These are phyloP conservation scores for Pyrrhosoma nymphula DNA, from an alignment of 2,888 invertebrate species.

Conservation along the genomic window DNA sequence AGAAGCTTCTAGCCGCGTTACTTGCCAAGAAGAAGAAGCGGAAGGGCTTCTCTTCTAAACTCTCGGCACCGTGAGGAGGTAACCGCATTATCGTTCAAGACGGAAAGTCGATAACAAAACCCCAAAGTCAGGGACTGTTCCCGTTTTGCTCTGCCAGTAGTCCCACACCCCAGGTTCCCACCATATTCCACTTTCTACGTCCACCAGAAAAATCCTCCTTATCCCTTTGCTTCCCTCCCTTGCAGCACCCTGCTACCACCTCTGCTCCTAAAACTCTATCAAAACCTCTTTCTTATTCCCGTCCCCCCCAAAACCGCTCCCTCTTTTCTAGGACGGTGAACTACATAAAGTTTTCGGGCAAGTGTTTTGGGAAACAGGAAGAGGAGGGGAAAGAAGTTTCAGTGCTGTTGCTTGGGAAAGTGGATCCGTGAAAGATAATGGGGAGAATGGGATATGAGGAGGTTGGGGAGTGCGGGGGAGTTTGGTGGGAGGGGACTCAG, in stretches of 20 bases:
- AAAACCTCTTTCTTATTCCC: not conserved
- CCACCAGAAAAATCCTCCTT: not conserved
- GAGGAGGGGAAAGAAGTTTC: not conserved
- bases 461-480: not conserved
- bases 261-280: not conserved
- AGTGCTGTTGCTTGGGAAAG: not conserved
- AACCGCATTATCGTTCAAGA: conserved; percentile 50
- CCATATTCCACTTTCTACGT: not conserved
- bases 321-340: conserved; percentile 41
- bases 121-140: not conserved
- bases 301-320: not conserved
- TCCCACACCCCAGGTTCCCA: not conserved
- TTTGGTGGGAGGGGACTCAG: not conserved
- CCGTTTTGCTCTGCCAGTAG: not conserved
- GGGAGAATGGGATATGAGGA: not conserved
- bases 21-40: not conserved
- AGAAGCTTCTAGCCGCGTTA: not conserved
- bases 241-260: not conserved
- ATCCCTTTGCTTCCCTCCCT: not conserved
- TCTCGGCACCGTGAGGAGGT: conserved; percentile 12
- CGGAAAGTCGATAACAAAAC: conserved; percentile 56
- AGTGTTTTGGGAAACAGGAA: conserved; percentile 3
- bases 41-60: not conserved
- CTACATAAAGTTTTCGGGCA: conserved; percentile 39
- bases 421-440: conserved; percentile 27